These are phyloP conservation scores for Corythaixoides concolor DNA, from an alignment of 2,113 vertebrate genomes.

Conservation along the genomic window DNA sequence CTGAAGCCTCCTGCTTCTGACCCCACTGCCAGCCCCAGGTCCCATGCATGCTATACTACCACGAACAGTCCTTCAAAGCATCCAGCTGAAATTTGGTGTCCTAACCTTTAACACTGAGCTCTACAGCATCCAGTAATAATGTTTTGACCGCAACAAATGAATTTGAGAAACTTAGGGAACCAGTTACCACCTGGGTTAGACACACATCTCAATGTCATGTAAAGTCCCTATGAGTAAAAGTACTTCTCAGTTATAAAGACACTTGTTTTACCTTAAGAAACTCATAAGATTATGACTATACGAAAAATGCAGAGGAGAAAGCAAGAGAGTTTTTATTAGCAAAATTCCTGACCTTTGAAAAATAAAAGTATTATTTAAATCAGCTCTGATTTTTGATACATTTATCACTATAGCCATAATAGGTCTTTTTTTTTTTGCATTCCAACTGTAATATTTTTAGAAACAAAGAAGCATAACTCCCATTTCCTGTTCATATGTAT, in stretches of 20 bases:
- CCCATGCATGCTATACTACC: rapidly evolving
- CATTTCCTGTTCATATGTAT: slow-evolving; percentile 33
- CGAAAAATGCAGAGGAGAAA: background rate
- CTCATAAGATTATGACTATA: background rate
- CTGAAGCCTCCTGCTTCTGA: background rate
- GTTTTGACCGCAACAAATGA: background rate
- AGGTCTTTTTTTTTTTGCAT: background rate
- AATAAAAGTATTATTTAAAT: background rate
- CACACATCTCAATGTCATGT: background rate
- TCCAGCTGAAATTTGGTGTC: background rate
- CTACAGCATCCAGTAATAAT: background rate
- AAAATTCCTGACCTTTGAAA: background rate
- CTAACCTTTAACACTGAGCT: background rate
- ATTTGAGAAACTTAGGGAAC: background rate
- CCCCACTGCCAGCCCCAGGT: background rate
- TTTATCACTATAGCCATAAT: background rate
- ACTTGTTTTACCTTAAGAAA: background rate
- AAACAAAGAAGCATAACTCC: slow-evolving; percentile 33
- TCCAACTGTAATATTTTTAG: slow-evolving; percentile 19
- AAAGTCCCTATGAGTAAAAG: background rate
- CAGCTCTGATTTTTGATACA: background rate
- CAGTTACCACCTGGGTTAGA: background rate
- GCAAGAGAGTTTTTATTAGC: background rate
- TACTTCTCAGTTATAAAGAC: background rate
- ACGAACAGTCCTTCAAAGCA: background rate